These are phyloP conservation scores for Acanthaster planci DNA, from an alignment of 35 echinoderm and acorn worm genomes.

Conservation along the genomic window DNA sequence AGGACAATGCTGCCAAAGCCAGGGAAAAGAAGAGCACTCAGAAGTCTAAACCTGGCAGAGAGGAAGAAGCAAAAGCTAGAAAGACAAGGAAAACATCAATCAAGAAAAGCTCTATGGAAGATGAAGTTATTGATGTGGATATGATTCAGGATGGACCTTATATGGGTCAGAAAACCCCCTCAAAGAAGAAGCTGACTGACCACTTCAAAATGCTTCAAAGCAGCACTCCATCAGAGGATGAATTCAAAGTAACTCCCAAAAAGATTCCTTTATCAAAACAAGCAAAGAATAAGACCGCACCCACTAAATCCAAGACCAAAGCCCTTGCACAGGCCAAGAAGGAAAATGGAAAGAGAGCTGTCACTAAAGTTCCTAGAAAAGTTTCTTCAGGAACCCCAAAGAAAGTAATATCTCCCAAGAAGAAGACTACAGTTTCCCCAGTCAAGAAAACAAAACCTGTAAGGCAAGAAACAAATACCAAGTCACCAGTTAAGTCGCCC, in stretches of 20 bases:
- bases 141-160: not conserved
- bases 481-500: constrained; percentile 11
- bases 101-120: constrained; percentile 22
- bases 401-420: not conserved
- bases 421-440: not conserved
- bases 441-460: constrained; percentile 19
- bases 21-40: constrained; percentile 30
- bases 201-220: constrained; percentile 44
- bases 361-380: constrained; percentile 8
- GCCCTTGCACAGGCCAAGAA: constrained; percentile 17
- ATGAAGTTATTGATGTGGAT: constrained; percentile 22
- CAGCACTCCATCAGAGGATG: constrained; percentile 20
- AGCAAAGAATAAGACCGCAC: not conserved
- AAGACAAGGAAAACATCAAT: constrained; percentile 1
- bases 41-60: constrained; percentile 10
- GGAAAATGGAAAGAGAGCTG: constrained; percentile 19
- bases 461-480: not conserved
- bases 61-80: constrained; percentile 29
- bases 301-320: constrained; percentile 28
- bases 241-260: constrained; percentile 30
- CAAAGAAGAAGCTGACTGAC: constrained; percentile 60
- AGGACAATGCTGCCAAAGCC: not conserved
- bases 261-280: constrained; percentile 10
- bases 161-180: constrained; percentile 14
- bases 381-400: constrained; percentile 30